These are phyloP conservation scores for Lysandra coridon DNA, from an alignment of 2,888 invertebrate species.

Conservation along the genomic window DNA sequence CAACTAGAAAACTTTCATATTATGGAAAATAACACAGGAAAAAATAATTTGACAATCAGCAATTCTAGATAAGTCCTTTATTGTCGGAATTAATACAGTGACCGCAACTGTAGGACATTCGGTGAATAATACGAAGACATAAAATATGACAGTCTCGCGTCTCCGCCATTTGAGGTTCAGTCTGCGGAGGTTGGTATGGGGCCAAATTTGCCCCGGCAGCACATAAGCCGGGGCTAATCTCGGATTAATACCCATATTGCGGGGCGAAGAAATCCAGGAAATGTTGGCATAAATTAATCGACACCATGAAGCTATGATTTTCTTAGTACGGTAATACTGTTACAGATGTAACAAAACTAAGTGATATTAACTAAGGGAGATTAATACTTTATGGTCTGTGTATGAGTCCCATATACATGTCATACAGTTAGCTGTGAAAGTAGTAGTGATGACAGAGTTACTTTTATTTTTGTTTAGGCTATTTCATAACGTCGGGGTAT, in stretches of 20 bases:
- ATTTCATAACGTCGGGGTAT: too few relatives aligned
- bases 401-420: too few relatives aligned
- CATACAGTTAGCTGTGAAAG: too few relatives aligned
- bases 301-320: neutral
- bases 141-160: slow-evolving; percentile 64
- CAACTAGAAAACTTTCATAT: neutral
- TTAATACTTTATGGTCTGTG: too few relatives aligned
- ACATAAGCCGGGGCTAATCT: slow-evolving; percentile 36
- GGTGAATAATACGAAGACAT: slow-evolving; percentile 58
- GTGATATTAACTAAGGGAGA: too few relatives aligned
- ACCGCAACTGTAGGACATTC: slow-evolving; percentile 50
- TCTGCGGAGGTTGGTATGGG: slow-evolving; percentile 56
- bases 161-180: slow-evolving; percentile 73
- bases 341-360: too few relatives aligned
- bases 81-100: slow-evolving; percentile 43
- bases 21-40: slow-evolving; percentile 42
- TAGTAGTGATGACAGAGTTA: too few relatives aligned
- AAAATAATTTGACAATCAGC: neutral
- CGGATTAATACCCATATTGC: slow-evolving; percentile 35
- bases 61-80: neutral
- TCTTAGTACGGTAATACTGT: too few relatives aligned
- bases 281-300: neutral
- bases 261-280: slow-evolving; percentile 45
- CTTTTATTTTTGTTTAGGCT: too few relatives aligned
- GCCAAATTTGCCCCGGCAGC: slow-evolving; percentile 65